Conservation (phyloP, 2,797 vertebrate genomes). For the Apodemus agrarius region DNA sequence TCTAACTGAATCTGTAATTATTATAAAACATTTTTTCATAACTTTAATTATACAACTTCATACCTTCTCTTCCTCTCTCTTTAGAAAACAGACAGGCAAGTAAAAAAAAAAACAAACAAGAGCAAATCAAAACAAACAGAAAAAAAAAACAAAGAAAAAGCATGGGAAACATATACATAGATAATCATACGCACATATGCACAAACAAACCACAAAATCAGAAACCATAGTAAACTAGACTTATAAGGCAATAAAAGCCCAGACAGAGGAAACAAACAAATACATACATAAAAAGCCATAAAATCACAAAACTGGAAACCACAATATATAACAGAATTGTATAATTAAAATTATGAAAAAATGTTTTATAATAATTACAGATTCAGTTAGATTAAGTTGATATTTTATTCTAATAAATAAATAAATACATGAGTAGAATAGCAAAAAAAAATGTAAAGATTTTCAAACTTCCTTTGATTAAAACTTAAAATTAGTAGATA, state of each 20-base stretch:
- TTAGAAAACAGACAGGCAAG: neutral
- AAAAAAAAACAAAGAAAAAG: neutral
- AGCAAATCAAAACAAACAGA: neutral
- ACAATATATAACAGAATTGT: neutral
- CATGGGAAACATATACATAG: neutral
- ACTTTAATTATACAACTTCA: neutral
- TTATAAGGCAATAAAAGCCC: neutral
- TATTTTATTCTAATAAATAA: too few relatives aligned
- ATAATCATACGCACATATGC: neutral
- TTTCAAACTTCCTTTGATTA: neutral
- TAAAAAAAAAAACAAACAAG: neutral
- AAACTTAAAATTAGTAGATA: conserved; percentile 26
- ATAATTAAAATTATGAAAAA: too few relatives aligned
- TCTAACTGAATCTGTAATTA: neutral
- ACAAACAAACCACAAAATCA: neutral
- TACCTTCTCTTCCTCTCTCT: neutral
- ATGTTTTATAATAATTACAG: too few relatives aligned
- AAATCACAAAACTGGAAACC: neutral
- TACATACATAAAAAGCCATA: too few relatives aligned
- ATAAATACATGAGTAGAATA: neutral
- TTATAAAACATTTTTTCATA: neutral
- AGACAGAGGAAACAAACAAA: neutral
- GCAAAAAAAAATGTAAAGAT: neutral
- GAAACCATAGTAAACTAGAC: neutral
- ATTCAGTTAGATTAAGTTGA: too few relatives aligned